Evolutionary conservation across 2,797 vertebrate species (phyloP).

Genomic region (Pangasius krempfi): DNA sequence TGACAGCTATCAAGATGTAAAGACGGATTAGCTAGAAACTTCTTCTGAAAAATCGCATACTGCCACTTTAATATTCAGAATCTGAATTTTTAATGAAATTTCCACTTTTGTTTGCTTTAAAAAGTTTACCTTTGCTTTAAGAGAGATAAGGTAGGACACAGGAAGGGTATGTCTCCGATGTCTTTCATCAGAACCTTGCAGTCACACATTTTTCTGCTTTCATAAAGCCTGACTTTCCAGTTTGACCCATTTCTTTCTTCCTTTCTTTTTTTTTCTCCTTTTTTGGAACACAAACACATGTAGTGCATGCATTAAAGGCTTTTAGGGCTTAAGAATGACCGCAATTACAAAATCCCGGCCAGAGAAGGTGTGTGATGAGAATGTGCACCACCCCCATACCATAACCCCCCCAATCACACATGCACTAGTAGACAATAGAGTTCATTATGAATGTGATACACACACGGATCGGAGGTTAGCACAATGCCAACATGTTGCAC

Average conservation of each 20-base stretch:
- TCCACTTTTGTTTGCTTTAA: not conserved
- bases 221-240: conserved; percentile 79
- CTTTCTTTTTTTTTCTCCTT: conserved; percentile 40
- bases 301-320: conserved; percentile 19
- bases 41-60: not conserved
- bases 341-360: conserved; percentile 15
- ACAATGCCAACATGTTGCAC: conserved; percentile 66
- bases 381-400: not conserved
- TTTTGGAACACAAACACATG: conserved; percentile 33
- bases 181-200: conserved; percentile 71
- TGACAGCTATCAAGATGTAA: no score
- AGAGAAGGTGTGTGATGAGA: conserved; percentile 15
- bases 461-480: conserved; percentile 26
- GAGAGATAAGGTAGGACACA: conserved; percentile 35
- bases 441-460: conserved; percentile 28
- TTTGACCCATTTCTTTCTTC: conserved; percentile 68
- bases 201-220: conserved; percentile 70
- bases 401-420: conserved; percentile 8
- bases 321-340: conserved; percentile 7
- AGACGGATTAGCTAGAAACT: not conserved
- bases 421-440: not conserved
- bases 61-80: not conserved
- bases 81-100: not conserved
- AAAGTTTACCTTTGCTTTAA: not conserved
- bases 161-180: conserved; percentile 58